Conservation (phyloP, 1,140 invertebrate species). For the Calliopsis andreniformis region DNA sequence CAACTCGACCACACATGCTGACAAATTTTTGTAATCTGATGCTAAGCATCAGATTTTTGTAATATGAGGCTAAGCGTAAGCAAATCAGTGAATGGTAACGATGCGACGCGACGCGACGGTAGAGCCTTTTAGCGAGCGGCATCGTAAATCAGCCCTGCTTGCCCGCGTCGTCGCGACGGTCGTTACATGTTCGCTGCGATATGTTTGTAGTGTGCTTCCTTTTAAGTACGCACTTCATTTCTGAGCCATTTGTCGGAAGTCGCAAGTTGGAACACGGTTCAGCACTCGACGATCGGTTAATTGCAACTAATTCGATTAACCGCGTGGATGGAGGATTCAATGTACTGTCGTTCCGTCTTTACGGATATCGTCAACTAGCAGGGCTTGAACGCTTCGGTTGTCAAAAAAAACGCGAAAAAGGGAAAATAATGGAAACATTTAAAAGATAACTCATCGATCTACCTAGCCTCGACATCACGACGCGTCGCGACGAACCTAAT, state of each 20-base stretch:
- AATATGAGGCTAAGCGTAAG: too few species aligned
- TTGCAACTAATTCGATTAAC: background rate
- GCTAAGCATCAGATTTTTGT: too few species aligned
- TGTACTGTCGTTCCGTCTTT: background rate
- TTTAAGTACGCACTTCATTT: background rate
- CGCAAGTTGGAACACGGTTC: background rate
- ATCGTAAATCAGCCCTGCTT: background rate
- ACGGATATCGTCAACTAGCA: too few species aligned
- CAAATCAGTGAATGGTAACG: too few species aligned
- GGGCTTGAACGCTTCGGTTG: too few species aligned
- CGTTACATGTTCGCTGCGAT: background rate
- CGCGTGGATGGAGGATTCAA: background rate
- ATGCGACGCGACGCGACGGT: too few species aligned
- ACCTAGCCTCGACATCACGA: background rate
- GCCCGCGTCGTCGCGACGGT: too few species aligned
- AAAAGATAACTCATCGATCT: too few species aligned
- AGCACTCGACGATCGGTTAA: background rate
- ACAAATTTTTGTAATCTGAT: background rate
- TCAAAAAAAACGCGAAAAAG: constrained; percentile 25
- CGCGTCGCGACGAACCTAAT: constrained; percentile 23
- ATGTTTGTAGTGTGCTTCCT: constrained; percentile 6
- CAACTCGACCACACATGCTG: too few species aligned
- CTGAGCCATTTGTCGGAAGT: background rate
- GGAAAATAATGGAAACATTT: too few species aligned
- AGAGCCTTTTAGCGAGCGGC: background rate